phyloP scores from a whole-genome alignment of 2,113 vertebrate genomes.

The Thunnus maccoyii region DNA sequence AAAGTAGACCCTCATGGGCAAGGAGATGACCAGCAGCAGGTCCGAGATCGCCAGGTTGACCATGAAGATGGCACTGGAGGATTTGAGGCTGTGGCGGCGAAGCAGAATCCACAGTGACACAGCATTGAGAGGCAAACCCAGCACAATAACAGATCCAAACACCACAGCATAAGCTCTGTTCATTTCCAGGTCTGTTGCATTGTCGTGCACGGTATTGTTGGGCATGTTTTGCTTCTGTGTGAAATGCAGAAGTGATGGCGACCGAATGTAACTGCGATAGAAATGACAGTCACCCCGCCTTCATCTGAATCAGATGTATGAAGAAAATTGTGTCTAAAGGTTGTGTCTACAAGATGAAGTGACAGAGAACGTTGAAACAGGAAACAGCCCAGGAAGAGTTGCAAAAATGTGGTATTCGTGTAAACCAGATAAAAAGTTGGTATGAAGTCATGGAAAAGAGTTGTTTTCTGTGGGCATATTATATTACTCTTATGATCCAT shows the following conservation, averaged over 20 bases:
- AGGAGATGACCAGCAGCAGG: constrained; percentile 70
- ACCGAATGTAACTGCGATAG: background rate
- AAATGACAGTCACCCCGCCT: constrained; percentile 12
- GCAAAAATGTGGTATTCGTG: background rate
- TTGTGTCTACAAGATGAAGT: background rate
- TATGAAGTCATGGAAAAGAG: background rate
- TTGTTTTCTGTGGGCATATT: no score
- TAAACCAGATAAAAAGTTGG: background rate
- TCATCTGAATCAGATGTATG: background rate
- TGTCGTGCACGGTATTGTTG: background rate
- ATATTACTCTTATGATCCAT: background rate
- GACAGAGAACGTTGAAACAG: constrained; percentile 30
- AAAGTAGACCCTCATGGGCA: constrained; percentile 73
- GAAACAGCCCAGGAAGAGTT: constrained; percentile 40
- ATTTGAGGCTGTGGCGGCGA: constrained; percentile 50
- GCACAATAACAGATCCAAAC: constrained; percentile 56
- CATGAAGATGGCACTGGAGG: constrained; percentile 69
- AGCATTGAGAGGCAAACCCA: constrained; percentile 77
- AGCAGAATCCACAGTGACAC: constrained; percentile 73
- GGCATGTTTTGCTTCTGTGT: constrained; percentile 15
- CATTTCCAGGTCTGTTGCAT: background rate
- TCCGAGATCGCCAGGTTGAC: constrained; percentile 76
- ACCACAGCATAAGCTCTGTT: constrained; percentile 17
- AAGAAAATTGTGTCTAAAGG: background rate
- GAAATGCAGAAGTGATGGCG: background rate